phyloP scores from a whole-genome alignment of 2,113 vertebrate genomes.

The Empidonax traillii region DNA sequence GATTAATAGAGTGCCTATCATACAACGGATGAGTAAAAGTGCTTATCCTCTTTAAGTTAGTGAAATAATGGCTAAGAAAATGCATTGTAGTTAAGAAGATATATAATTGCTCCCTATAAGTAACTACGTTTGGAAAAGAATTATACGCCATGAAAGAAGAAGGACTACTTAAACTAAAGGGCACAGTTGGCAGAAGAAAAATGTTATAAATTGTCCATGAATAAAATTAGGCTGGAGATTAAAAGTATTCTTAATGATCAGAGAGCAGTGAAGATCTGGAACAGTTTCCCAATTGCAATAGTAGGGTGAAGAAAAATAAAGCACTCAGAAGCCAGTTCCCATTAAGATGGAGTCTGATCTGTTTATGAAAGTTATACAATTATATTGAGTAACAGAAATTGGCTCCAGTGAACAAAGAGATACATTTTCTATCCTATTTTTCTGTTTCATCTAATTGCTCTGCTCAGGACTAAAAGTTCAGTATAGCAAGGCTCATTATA shows the following conservation, averaged over 20 bases:
- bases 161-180: constrained; percentile 30
- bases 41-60: neutral
- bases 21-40: neutral
- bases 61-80: neutral
- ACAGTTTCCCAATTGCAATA: neutral
- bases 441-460: neutral
- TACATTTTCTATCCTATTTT: constrained; percentile 5
- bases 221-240: constrained; percentile 27
- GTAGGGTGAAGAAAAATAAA: constrained; percentile 2
- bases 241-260: constrained; percentile 32
- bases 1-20: neutral
- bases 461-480: neutral
- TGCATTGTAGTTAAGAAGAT: neutral
- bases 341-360: neutral
- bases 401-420: neutral
- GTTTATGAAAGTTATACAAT: constrained; percentile 7
- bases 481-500: neutral
- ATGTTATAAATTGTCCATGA: constrained; percentile 25
- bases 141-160: neutral
- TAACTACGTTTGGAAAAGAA: constrained; percentile 35
- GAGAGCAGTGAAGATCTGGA: neutral
- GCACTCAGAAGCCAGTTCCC: neutral
- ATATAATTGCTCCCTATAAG: constrained; percentile 5
- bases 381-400: neutral
- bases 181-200: constrained; percentile 36